A percentile compares a stretch with the other conserved stretches of the same genome.
phyloP scores from a whole-genome alignment of 1,140 invertebrate genomes.

The Ostrea denselamellosa region DNA sequence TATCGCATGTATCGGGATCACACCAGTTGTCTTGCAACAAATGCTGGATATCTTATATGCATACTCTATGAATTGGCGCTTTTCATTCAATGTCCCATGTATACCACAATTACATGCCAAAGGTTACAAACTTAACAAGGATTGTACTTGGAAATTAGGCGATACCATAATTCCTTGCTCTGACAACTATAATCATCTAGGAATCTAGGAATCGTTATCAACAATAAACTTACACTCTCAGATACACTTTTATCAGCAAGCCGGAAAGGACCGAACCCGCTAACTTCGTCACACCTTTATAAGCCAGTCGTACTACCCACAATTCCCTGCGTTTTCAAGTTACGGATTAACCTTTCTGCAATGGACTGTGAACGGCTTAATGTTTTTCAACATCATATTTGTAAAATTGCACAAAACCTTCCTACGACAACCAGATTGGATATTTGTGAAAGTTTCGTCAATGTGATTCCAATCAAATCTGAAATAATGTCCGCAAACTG shows the following conservation, averaged over 20 bases:
- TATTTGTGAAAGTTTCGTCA: not conserved
- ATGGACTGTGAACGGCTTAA: not conserved
- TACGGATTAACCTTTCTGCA: not conserved
- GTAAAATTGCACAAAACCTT: not conserved
- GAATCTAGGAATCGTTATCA: too few relatives aligned
- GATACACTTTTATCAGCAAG: too few relatives aligned
- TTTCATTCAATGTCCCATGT: not conserved
- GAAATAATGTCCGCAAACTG: not conserved
- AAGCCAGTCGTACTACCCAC: too few relatives aligned
- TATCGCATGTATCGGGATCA: not conserved
- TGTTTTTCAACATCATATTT: not conserved
- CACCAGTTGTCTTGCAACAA: not conserved
- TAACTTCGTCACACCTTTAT: too few relatives aligned
- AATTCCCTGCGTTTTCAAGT: too few relatives aligned
- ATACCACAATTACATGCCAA: not conserved
- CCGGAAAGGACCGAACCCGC: too few relatives aligned
- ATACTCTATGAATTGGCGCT: not conserved
- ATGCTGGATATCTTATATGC: not conserved
- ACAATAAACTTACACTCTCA: too few relatives aligned
- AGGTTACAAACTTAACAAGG: too few relatives aligned
- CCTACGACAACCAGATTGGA: not conserved
- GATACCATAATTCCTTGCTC: too few relatives aligned
- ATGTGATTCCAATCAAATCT: not conserved
- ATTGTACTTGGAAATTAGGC: too few relatives aligned
- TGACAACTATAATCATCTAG: too few relatives aligned